Base-by-base conservation (phyloP, 2,797 vertebrate genomes). In the Apodemus agrarius region DNA sequence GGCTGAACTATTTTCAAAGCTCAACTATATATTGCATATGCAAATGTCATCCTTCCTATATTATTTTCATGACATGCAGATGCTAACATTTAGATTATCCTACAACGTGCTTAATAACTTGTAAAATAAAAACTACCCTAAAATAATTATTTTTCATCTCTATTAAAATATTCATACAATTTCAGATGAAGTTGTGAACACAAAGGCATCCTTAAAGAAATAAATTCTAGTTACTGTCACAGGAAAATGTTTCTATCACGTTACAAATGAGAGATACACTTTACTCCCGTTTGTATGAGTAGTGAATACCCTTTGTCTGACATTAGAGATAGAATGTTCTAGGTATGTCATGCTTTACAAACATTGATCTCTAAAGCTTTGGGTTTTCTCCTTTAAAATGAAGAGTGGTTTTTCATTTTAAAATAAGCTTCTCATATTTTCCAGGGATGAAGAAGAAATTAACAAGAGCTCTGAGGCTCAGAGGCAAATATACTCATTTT, bases 131-230 rank as follows among this genome's bases (percentile, higher is more conserved):
- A 40, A 80, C 31, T 57, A 61, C 3, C 80, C 6, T 54, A 93
- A 93, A 67, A 37, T 89, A 85, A 93, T 93, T 93, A 95, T 93
- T 93, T 95, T 91, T 72, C 13, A 17, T 91, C 37, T 94, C 40
- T 79, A 89, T 91, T 34, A 91, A 29, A 79, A 92, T 43, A 78
- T 1, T 63, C 31, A 74, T 26, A 34, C 54, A 94, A 24, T 1
- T 29, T 82, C 49, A 93, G 34, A 95, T 78, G 29, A 96, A 85
- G 54, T 34, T 49, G 3, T 79, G 59, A 67, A 88, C 91, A 92
- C 2, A 13, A 37, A 92, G 22, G 17, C 24, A 89, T 21, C 13
- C 90, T 29, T 40, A 83, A 81, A 83, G 13, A 59, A 91, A 96
- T 93, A 79, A 91, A 85, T 92, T 92, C 61, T 17, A 75, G 6